These are phyloP conservation scores for Cryptotis parvus DNA, from an alignment of 2,113 vertebrate species.

Conservation along the genomic window DNA sequence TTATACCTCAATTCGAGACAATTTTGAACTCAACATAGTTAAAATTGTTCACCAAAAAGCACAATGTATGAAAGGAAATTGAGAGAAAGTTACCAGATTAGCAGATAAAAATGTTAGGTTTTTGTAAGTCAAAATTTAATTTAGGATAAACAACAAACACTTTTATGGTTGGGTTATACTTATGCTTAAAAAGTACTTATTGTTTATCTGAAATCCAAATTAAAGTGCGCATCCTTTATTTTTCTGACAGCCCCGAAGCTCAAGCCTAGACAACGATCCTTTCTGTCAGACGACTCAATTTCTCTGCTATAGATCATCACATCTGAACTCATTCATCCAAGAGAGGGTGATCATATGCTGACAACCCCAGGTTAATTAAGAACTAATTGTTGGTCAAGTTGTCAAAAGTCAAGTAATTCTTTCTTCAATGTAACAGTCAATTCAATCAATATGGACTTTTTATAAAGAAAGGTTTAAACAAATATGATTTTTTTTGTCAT, in stretches of 20 bases:
- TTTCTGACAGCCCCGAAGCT: conserved; percentile 15
- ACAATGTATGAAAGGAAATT: neutral
- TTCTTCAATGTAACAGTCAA: conserved; percentile 86
- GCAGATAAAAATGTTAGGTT: neutral
- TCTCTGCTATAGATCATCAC: conserved; percentile 85
- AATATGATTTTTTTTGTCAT: conserved; percentile 54
- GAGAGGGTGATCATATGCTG: conserved; percentile 80
- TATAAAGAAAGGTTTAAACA: conserved; percentile 57
- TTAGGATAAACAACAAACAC: conserved; percentile 14
- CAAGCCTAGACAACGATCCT: conserved; percentile 45
- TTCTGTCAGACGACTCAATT: conserved; percentile 68
- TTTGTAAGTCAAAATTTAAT: neutral
- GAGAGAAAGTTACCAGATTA: conserved; percentile 13
- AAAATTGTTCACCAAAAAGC: neutral
- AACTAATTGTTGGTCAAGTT: conserved; percentile 87
- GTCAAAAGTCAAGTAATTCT: conserved; percentile 76
- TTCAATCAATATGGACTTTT: conserved; percentile 82
- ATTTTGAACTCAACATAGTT: neutral
- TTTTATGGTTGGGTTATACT: conserved; percentile 9
- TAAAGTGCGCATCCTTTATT: conserved; percentile 1
- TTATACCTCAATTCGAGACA: conserved; percentile 12
- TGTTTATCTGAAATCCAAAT: conserved; percentile 43
- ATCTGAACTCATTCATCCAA: conserved; percentile 79
- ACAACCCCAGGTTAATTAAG: conserved; percentile 86
- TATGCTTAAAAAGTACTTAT: conserved; percentile 32